Evolutionary conservation across 92 coral and sea anemone genomes (phyloP).

Genomic region (Chrysogorgia sp.): DNA sequence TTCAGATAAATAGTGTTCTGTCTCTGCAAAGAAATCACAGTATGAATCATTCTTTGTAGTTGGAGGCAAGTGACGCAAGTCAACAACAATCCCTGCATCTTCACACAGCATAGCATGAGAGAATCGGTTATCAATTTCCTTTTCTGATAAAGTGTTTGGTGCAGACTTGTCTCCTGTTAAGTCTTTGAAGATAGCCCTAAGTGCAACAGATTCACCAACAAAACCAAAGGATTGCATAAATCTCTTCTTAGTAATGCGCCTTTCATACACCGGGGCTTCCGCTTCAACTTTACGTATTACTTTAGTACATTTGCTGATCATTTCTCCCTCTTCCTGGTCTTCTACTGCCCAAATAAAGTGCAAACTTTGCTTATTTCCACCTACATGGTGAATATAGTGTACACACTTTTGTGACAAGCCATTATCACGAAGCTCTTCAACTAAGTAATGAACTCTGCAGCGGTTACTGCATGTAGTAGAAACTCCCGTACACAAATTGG

Average conservation of each 20-base stretch:
- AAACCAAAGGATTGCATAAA: constrained; percentile 27
- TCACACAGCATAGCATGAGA: constrained; percentile 32
- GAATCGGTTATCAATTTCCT: constrained; percentile 37
- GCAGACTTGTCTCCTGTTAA: constrained; percentile 29
- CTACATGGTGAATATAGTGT: constrained; percentile 27
- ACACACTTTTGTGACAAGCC: constrained; percentile 29
- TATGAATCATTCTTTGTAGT: neutral
- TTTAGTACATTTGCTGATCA: constrained; percentile 3
- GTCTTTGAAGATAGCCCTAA: constrained; percentile 28
- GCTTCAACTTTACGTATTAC: constrained; percentile 18
- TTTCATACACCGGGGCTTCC: constrained; percentile 2
- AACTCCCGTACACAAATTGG: constrained; percentile 40
- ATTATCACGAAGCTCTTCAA: constrained; percentile 14
- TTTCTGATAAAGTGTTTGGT: neutral
- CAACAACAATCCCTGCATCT: constrained; percentile 21
- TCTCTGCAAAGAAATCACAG: constrained; percentile 10
- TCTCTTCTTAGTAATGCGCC: neutral
- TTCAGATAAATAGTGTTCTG: constrained; percentile 4
- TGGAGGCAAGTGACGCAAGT: constrained; percentile 36
- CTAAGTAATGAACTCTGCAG: constrained; percentile 21
- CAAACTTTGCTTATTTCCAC: constrained; percentile 47
- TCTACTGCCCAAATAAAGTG: constrained; percentile 41
- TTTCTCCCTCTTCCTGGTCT: constrained; percentile 2
- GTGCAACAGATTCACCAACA: neutral
- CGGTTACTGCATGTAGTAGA: constrained; percentile 20